A percentile compares a stretch with the other conserved stretches of the same genome.
These are phyloP conservation scores for Menura novaehollandiae DNA, from an alignment of 2,113 vertebrate genomes.

Conservation along the genomic window DNA sequence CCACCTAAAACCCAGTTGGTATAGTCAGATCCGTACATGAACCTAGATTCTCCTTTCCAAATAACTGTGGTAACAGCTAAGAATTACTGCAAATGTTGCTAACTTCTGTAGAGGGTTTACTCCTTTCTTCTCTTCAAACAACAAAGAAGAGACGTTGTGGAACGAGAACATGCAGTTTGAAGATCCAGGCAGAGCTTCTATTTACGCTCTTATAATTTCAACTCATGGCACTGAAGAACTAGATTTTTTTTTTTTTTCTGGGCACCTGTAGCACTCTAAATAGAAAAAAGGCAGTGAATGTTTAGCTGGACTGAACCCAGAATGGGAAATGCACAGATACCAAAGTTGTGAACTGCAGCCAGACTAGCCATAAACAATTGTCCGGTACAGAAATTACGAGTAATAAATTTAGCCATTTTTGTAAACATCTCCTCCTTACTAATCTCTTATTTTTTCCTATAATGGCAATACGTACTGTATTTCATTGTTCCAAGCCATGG, in stretches of 20 bases:
- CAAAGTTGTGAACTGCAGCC: slow-evolving; percentile 20
- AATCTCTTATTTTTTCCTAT: slow-evolving; percentile 33
- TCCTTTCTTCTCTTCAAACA: not conserved
- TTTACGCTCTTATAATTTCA: not conserved
- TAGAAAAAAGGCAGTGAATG: slow-evolving; percentile 34
- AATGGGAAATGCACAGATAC: slow-evolving; percentile 19
- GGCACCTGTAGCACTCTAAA: slow-evolving; percentile 25
- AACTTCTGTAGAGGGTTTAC: not conserved
- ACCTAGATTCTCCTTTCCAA: not conserved
- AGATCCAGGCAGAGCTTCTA: not conserved
- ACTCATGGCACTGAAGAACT: slow-evolving; percentile 59
- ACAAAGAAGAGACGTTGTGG: not conserved
- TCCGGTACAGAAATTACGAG: slow-evolving; percentile 24
- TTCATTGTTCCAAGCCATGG: slow-evolving; percentile 46
- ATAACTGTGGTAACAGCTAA: not conserved
- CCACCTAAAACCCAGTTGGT: not conserved
- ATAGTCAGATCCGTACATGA: not conserved
- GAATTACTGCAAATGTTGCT: not conserved
- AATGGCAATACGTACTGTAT: slow-evolving; percentile 28
- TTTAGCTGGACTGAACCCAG: slow-evolving; percentile 32
- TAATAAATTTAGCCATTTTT: slow-evolving; percentile 49
- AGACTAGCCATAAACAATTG: slow-evolving; percentile 38
- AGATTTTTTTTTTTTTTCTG: not conserved
- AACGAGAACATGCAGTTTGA: not conserved
- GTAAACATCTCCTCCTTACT: slow-evolving; percentile 42